phyloP scores from a whole-genome alignment of 2,888 invertebrate genomes.

The Pinctada fucata region DNA sequence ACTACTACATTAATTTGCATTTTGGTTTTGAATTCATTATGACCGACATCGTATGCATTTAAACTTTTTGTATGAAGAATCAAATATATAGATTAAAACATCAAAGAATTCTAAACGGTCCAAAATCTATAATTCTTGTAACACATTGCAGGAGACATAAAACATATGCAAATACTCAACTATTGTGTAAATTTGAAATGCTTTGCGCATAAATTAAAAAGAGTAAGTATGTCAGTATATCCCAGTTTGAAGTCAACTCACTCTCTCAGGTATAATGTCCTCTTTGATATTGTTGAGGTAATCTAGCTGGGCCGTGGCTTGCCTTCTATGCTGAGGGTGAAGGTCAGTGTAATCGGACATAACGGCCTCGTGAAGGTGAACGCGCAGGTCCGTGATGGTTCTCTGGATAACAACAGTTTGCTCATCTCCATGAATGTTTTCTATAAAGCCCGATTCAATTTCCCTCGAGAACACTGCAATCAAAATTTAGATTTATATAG shows the following conservation, averaged over 20 bases:
- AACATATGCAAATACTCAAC: too few relatives aligned
- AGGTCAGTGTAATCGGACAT: constrained; percentile 64
- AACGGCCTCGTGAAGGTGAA: constrained; percentile 51
- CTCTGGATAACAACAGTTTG: constrained; percentile 61
- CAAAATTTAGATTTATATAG: neutral
- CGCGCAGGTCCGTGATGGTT: constrained; percentile 55
- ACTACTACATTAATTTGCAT: too few relatives aligned
- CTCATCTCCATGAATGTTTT: constrained; percentile 44
- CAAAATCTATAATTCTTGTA: too few relatives aligned
- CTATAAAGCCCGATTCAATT: constrained; percentile 55
- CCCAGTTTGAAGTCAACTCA: constrained; percentile 4
- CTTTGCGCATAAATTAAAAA: too few relatives aligned
- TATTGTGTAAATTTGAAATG: too few relatives aligned
- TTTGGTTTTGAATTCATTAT: too few relatives aligned
- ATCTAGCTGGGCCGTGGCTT: constrained; percentile 38
- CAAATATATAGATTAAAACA: too few relatives aligned
- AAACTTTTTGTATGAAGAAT: too few relatives aligned
- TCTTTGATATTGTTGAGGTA: constrained; percentile 44
- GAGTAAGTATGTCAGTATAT: too few relatives aligned
- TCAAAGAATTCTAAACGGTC: too few relatives aligned
- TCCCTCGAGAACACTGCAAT: constrained; percentile 65
- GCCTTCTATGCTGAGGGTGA: constrained; percentile 33
- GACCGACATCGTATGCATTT: too few relatives aligned
- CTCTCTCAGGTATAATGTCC: constrained; percentile 48
- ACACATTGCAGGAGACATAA: too few relatives aligned